These are phyloP conservation scores for Apotomis turbidana DNA, from an alignment of 2,888 invertebrate genomes.

Conservation along the genomic window DNA sequence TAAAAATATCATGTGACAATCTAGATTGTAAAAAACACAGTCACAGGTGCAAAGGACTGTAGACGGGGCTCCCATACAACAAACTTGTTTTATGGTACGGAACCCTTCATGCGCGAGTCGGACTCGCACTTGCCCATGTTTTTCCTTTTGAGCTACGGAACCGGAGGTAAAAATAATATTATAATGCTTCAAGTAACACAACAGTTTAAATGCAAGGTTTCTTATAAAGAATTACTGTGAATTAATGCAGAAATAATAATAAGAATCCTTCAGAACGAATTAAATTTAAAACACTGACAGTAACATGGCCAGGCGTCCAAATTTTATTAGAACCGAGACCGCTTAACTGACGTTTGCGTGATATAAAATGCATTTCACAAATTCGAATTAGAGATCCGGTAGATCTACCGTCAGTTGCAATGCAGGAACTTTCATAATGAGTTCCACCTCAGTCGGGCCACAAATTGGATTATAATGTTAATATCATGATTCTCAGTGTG, in stretches of 20 bases:
- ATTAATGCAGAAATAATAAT: conserved; percentile 27
- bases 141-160: no score
- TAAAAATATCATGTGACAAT: no score
- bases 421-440: conserved; percentile 78
- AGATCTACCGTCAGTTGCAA: conserved; percentile 72
- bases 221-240: background rate
- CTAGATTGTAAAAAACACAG: no score
- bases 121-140: no score
- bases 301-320: conserved; percentile 60
- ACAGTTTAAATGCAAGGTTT: background rate
- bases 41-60: no score
- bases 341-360: conserved; percentile 56
- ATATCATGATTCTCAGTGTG: conserved; percentile 70
- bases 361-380: conserved; percentile 70
- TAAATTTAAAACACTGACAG: conserved; percentile 65
- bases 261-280: conserved; percentile 50
- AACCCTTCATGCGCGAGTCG: no score
- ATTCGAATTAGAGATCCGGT: conserved; percentile 54
- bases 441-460: conserved; percentile 72
- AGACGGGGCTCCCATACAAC: no score
- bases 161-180: no score
- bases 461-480: conserved; percentile 82
- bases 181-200: no score
- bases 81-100: no score
- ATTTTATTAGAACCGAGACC: conserved; percentile 64